These are phyloP conservation scores for Cottus gobio DNA, from an alignment of 2,113 vertebrate species.

Conservation along the genomic window DNA sequence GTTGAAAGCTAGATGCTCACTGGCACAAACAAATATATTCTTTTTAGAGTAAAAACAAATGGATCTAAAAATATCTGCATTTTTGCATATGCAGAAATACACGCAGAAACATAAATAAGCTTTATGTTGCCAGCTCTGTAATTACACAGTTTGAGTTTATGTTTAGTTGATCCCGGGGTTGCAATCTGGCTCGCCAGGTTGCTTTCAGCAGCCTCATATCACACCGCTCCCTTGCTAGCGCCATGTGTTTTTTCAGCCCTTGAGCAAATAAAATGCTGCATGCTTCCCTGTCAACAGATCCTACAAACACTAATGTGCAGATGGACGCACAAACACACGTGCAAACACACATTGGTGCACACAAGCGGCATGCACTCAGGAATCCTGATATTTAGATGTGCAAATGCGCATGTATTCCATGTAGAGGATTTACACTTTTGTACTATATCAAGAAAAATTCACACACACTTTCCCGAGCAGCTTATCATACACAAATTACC, in stretches of 20 bases:
- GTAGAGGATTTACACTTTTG: conserved; percentile 70
- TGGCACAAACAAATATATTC: background rate
- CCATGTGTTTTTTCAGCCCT: conserved; percentile 73
- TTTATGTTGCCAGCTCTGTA: conserved; percentile 37
- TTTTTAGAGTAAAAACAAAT: background rate
- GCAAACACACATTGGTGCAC: conserved; percentile 33
- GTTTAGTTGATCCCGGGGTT: conserved; percentile 49
- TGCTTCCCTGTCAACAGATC: conserved; percentile 80
- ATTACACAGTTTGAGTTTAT: conserved; percentile 44
- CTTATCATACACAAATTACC: conserved; percentile 59
- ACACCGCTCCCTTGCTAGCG: conserved; percentile 60
- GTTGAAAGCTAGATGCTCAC: background rate
- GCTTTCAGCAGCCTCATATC: conserved; percentile 75
- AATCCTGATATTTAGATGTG: conserved; percentile 57
- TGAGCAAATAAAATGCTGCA: conserved; percentile 77
- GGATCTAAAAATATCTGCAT: background rate
- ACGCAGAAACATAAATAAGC: background rate
- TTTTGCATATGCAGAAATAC: conserved; percentile 21
- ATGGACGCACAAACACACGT: conserved; percentile 60
- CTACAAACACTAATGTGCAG: conserved; percentile 72
- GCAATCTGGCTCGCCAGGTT: conserved; percentile 58
- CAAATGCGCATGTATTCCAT: conserved; percentile 46
- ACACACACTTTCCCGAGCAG: conserved; percentile 43
- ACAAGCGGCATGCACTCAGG: conserved; percentile 22
- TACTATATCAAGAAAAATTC: conserved; percentile 45